Evolutionary conservation across 2,797 vertebrate genomes (phyloP).

Genomic region (Novumbra hubbsi): DNA sequence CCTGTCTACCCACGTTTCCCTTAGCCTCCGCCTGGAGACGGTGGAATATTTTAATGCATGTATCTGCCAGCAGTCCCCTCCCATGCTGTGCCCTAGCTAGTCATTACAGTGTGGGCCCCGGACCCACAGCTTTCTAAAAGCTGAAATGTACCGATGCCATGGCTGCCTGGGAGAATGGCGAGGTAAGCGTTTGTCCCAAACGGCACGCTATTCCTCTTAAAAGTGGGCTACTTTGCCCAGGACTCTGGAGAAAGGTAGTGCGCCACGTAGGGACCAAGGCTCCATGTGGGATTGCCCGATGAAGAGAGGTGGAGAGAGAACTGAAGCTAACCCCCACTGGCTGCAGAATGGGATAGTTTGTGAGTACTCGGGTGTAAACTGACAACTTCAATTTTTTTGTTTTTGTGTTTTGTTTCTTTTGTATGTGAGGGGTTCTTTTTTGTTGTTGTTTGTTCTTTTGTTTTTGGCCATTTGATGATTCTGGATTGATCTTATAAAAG

Average conservation of each 20-base stretch:
- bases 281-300: not conserved
- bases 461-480: constrained; percentile 59
- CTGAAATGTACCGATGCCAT: constrained; percentile 42
- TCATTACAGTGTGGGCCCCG: constrained; percentile 42
- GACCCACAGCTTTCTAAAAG: constrained; percentile 44
- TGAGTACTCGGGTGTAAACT: constrained; percentile 58
- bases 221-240: not conserved
- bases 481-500: constrained; percentile 58
- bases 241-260: not conserved
- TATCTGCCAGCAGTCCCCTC: constrained; percentile 37
- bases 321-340: constrained; percentile 63
- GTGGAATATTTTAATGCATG: constrained; percentile 54
- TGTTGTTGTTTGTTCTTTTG: constrained; percentile 12
- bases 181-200: not conserved
- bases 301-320: constrained; percentile 17
- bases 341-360: constrained; percentile 61
- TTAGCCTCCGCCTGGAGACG: constrained; percentile 32
- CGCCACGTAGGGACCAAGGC: not conserved
- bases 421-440: constrained; percentile 29
- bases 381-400: constrained; percentile 59
- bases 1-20: constrained; percentile 15
- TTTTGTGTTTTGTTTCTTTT: constrained; percentile 31
- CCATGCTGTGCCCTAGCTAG: constrained; percentile 41
- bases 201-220: not conserved
- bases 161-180: constrained; percentile 23